Base-by-base conservation (phyloP, 2,113 vertebrate genomes). In the Odobenus rosmarus region DNA sequence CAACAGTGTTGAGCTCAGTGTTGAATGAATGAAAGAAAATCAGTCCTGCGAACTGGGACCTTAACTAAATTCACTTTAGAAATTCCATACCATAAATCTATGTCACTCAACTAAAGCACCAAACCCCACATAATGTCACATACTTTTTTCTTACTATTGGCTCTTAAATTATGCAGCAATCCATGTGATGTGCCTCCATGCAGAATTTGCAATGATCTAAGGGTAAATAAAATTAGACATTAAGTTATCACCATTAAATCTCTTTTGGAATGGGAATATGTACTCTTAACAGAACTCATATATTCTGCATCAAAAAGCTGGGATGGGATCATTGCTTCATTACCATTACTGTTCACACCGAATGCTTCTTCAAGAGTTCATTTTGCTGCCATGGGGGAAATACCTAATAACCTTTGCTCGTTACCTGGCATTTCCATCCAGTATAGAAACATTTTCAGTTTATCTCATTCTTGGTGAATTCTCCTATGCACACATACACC, bases 391-490 rank as follows among this genome's bases (percentile, higher is more conserved):
- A 69, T 39, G 9, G 13, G 49, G 61, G 79, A 33, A 91, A 77
- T 83, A 88, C 71, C 26, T 31, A 81, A 96, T 90, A 61, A 83
- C 36, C 26, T 90, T 64, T 93, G 53, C 36, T 77, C 59, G 72
- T 72, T 57, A 90, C 16, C 49, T 84, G 77, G 23, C 36, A 89
- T 92, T 94, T 83, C 88, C n/a, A 74, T 57, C n/a, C 36, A 74
- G 46, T 77, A 74, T 53, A 84, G 79, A 85, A 88, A 95, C 62
- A 93, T 88, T 92, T 77, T 85, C 28, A 61, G 46, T 84, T 74
- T 85, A 61, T 74, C 57, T 91, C 53, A 77, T 96, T 97, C 69
- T 96, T 72, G 26, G 39, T 72, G 83, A 91, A 79, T 79, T 91
- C 69, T 93, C 31, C 55, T 84, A 21, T 64, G 57, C 21, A 94